Base-by-base conservation (phyloP, 2,113 vertebrate species). In the Andinoacara biseriatus region DNA sequence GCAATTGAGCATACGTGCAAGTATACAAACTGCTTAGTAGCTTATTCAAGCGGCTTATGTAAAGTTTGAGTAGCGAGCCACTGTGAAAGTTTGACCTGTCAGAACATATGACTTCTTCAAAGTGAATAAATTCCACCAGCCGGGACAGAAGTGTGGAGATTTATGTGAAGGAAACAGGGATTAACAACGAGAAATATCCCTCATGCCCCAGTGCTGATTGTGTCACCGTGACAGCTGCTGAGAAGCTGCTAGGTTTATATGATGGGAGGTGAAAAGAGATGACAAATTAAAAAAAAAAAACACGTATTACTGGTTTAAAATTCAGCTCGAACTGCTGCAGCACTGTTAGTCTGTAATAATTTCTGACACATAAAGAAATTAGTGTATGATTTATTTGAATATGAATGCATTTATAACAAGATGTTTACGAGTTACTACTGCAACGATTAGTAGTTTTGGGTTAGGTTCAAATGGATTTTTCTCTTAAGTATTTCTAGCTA, bases 161-260 rank as follows among this genome's bases (percentile, higher is more conserved):
- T 86, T 89, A 38, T 62, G 80, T 78, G 87, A 85, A 80, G 81
- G 62, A 89, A 90, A 84, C 76, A 7, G 86, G 81, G 88, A 90
- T 89, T 86, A 90, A 58, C 18, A 58, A 58, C 31, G 57, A 29
- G 81, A 89, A 89, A 78, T 81, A 76, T 80, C 46, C 38, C 46
- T 83, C 31, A 10, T 79, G 59, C 61, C 80, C 83, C 8, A 2
- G 38, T 33, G 75, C 77, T 56, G 79, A 78, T 91, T 69, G 17
- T 74, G 81, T 80, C 65, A 14, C 58, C 14, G 18, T 59, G 86
- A 90, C 89, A 87, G 85, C 82, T 56, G 67, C 86, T 57, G 79
- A 74, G 60, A 82, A 63, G 74, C 80, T 35, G 52, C 43, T 62
- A 46, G 62, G 85, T 92, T 89, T 89, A 84, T 81, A 22, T 76